Evolutionary conservation across 1,140 invertebrate species (phyloP).

Genomic region (Euura saliciscinereae): DNA sequence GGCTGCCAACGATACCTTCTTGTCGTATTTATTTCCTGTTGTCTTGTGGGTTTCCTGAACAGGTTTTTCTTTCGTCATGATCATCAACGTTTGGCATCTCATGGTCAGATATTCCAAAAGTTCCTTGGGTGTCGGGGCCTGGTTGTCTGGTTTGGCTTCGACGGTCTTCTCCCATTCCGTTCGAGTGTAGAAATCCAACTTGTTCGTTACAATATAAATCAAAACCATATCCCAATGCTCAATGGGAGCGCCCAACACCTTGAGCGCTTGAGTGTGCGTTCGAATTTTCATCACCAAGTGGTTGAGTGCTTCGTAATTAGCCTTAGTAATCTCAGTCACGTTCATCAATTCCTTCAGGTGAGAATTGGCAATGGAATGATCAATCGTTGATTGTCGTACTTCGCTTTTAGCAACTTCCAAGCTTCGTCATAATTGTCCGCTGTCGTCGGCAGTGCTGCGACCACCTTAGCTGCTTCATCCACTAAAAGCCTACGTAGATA

Average conservation of each 20-base stretch:
- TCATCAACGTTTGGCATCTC: background rate
- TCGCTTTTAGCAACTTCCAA: constrained; percentile 32
- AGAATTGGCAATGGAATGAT: constrained; percentile 28
- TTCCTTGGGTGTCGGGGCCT: background rate
- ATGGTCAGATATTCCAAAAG: background rate
- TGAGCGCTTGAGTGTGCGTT: constrained; percentile 27
- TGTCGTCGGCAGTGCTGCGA: constrained; percentile 35
- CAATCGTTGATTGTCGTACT: constrained; percentile 41
- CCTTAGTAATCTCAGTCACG: constrained; percentile 24
- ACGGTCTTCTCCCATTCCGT: constrained; percentile 25
- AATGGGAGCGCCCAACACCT: constrained; percentile 32
- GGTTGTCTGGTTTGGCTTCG: background rate
- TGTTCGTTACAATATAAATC: constrained; percentile 26
- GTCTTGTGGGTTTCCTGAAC: too few relatives aligned
- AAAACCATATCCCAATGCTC: constrained; percentile 39
- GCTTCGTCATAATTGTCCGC: constrained; percentile 40
- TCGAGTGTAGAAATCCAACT: constrained; percentile 21
- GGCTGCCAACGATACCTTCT: background rate
- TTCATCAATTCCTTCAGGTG: constrained; percentile 32
- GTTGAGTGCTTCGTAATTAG: constrained; percentile 21
- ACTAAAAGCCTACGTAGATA: constrained; percentile 39
- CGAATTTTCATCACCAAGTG: constrained; percentile 19
- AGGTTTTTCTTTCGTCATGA: background rate
- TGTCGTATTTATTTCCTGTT: background rate
- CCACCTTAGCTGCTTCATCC: constrained; percentile 31